These are phyloP conservation scores for Magallana nippona DNA, from an alignment of 2,888 invertebrate species.

Conservation along the genomic window DNA sequence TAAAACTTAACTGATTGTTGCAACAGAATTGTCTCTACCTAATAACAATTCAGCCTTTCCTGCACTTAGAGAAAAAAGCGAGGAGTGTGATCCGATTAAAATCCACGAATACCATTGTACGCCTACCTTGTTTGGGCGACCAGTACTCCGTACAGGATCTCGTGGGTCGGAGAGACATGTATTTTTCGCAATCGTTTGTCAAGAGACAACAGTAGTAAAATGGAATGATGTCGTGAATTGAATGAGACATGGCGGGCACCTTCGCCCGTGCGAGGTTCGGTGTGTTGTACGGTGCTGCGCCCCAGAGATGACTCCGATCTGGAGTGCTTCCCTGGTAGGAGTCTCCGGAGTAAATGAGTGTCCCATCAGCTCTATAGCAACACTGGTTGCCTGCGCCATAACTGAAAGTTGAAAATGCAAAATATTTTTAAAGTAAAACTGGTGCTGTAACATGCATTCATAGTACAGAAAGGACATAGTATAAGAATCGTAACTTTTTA, in stretches of 20 bases:
- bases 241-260: conserved; percentile 95
- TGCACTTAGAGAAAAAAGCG: no score
- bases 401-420: not conserved
- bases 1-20: no score
- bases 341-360: conserved; percentile 95
- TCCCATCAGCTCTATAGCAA: conserved; percentile 95
- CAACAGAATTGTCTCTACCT: no score
- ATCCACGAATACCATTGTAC: no score
- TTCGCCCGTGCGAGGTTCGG: conserved; percentile 46
- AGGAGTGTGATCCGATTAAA: no score
- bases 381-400: conserved; percentile 91
- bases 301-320: conserved; percentile 76
- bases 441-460: no score
- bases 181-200: conserved; percentile 93
- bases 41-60: no score
- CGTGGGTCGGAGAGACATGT: conserved; percentile 91
- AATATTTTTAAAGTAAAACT: not conserved
- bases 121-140: conserved; percentile 88
- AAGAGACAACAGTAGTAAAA: conserved; percentile 97
- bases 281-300: conserved; percentile 87
- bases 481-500: conserved; percentile 81
- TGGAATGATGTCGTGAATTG: conserved; percentile 96
- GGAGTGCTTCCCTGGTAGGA: conserved; percentile 93
- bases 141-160: conserved; percentile 98
- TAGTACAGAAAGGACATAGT: not conserved